phyloP scores from a whole-genome alignment of 2,888 invertebrate species.

The Sipha maydis region DNA sequence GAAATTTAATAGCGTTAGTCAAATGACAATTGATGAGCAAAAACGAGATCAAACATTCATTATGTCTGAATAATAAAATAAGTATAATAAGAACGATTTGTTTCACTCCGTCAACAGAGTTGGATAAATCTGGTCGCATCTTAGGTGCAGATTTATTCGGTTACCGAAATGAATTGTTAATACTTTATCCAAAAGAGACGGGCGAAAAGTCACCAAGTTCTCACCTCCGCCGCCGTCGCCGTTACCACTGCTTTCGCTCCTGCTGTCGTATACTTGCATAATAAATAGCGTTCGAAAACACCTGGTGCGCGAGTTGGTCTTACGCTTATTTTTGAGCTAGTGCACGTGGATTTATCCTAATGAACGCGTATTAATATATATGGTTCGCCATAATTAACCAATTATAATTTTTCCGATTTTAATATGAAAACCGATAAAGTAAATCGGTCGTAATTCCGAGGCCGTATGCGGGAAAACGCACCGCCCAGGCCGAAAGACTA shows the following conservation, averaged over 20 bases:
- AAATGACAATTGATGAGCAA: too few species aligned
- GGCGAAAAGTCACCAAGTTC: constrained; percentile 49
- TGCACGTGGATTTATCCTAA: not conserved
- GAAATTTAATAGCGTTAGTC: too few species aligned
- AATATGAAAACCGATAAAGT: constrained; percentile 20
- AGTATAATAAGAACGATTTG: too few species aligned
- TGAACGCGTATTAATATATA: not conserved
- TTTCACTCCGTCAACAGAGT: too few species aligned
- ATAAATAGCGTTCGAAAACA: constrained; percentile 40
- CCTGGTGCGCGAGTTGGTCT: constrained; percentile 29
- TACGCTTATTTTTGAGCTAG: not conserved
- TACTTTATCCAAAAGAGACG: not conserved
- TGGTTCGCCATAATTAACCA: not conserved
- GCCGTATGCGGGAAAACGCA: not conserved
- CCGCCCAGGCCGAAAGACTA: not conserved
- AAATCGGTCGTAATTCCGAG: not conserved
- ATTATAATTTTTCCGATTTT: constrained; percentile 13
- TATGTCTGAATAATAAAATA: too few species aligned
- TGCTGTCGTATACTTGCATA: constrained; percentile 1
- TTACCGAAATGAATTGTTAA: constrained; percentile 45
- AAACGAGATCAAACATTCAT: too few species aligned
- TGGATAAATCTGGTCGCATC: not conserved
- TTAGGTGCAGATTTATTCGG: not conserved
- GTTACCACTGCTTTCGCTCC: too few species aligned
- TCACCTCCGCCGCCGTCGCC: not conserved